Base-by-base conservation (phyloP, 2,888 invertebrate species). In the Cyrtodaria siliqua region DNA sequence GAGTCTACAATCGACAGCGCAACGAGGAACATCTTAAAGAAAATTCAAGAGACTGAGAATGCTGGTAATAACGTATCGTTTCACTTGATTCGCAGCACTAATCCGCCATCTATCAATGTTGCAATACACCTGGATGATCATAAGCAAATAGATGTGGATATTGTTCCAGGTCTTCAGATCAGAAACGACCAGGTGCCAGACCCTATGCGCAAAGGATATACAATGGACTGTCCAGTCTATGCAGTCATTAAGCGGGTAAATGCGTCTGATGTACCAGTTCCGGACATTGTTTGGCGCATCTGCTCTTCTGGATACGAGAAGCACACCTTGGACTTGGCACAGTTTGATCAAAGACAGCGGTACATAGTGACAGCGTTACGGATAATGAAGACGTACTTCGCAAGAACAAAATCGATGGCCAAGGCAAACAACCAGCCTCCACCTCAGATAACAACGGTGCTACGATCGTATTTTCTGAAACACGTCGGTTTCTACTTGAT, bases 341-440 rank as follows among this genome's bases (percentile, higher is more conserved):
- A 56, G 1, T 56, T 62, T 8, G 47, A 70, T 18, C 9, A 14
- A 24, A 50, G 70, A 18, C 50, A 70, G 44, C 29, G 44, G 18
- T 77, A 79, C 52, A 72, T 84, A n/a, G 23, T 82, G n/a, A 84
- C 77, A 4, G 80, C 82, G 2, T 70, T 79, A 18, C 60, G 80
- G 12, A 55, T 82, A 3, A 16, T 82, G 14, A 84, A 84, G 42
- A 60, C 76, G 1, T 78, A 72, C 42, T 61, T 67, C 44, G 38
- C 55, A 27, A 47, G 18, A 6, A 59, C 42, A 18, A 26, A 57
- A 6, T 20, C 55, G 3, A n/a, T n/a, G n/a, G 49, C 44, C 1
- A 59, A 49, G n/a, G 26, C 16, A 0, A 24, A 26, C 16, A 4
- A 12, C 8, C n/a, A 42, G 6, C 27, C 59, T 18, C 68, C 63